Evolutionary conservation across 1,140 invertebrate genomes (phyloP).

Genomic region (Sipha flava): DNA sequence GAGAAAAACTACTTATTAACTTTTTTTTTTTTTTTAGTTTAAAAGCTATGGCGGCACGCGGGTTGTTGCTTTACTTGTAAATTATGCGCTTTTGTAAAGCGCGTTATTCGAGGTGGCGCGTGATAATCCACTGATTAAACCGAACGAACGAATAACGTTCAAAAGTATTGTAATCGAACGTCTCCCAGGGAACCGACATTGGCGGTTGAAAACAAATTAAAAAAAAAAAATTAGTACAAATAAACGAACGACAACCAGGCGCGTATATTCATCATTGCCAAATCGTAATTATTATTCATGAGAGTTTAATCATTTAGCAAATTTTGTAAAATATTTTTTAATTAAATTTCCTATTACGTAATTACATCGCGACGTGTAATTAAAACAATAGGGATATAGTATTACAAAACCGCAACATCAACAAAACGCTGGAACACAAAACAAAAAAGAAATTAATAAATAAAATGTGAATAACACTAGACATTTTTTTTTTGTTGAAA

Average conservation of each 20-base stretch:
- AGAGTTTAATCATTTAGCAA: background rate
- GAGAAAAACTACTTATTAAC: background rate
- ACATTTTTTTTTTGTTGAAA: too few relatives aligned
- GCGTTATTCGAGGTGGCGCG: background rate
- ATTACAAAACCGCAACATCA: too few relatives aligned
- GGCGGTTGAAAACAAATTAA: background rate
- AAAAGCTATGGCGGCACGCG: background rate
- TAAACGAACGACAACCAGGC: too few relatives aligned
- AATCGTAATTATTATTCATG: background rate
- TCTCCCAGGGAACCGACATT: too few relatives aligned
- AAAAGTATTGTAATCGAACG: background rate
- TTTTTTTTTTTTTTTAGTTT: background rate
- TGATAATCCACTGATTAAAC: background rate
- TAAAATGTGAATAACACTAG: too few relatives aligned
- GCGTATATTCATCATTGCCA: background rate
- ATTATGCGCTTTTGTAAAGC: background rate
- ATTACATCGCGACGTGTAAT: too few relatives aligned
- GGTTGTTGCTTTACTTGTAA: background rate
- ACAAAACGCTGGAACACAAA: too few relatives aligned
- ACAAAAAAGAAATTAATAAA: too few relatives aligned
- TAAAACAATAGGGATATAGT: too few relatives aligned
- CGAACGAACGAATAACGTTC: background rate
- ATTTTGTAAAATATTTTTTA: background rate
- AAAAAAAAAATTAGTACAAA: background rate
- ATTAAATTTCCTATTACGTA: background rate